Evolutionary conservation across 2,888 invertebrate species (phyloP).

Genomic region (Amblyjoppa fuscipennis): DNA sequence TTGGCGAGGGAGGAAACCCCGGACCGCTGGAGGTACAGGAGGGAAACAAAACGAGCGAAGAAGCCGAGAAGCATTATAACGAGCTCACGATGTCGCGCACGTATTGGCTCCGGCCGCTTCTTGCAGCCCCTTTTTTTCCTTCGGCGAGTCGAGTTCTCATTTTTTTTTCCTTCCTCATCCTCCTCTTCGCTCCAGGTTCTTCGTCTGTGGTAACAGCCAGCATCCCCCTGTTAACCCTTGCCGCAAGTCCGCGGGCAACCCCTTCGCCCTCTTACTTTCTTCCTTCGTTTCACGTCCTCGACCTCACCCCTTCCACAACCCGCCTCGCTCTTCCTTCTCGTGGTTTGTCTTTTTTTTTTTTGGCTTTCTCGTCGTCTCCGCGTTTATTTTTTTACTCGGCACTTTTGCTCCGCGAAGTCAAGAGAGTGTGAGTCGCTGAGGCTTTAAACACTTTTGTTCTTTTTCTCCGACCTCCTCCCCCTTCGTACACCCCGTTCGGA

Average conservation of each 20-base stretch:
- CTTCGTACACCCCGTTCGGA: conserved; percentile 27
- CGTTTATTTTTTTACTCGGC: conserved; percentile 37
- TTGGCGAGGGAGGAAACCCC: conserved; percentile 36
- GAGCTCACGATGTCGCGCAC: conserved; percentile 80
- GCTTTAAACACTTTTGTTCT: conserved; percentile 59
- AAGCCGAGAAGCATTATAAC: conserved; percentile 75
- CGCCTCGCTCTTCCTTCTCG: conserved; percentile 13
- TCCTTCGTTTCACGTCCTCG: conserved; percentile 51
- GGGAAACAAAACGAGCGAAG: conserved; percentile 18
- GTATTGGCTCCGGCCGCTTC: conserved; percentile 72
- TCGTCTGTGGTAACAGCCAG: conserved; percentile 26
- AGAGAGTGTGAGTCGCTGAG: conserved; percentile 28
- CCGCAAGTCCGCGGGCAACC: conserved; percentile 18
- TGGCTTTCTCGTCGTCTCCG: not conserved
- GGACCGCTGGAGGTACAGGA: conserved; percentile 4
- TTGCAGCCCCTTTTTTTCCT: conserved; percentile 47
- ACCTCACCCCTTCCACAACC: conserved; percentile 1
- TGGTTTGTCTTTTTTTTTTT: conserved; percentile 10
- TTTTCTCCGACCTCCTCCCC: conserved; percentile 43
- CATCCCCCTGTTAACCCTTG: conserved; percentile 47
- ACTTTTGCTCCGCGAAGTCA: conserved; percentile 6
- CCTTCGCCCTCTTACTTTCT: conserved; percentile 6
- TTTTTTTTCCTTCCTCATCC: conserved; percentile 15
- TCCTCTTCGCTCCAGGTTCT: conserved; percentile 28
- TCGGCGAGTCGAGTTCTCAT: conserved; percentile 43